phyloP scores from a whole-genome alignment of 2,113 vertebrate genomes.

The Copsychus sechellarum region DNA sequence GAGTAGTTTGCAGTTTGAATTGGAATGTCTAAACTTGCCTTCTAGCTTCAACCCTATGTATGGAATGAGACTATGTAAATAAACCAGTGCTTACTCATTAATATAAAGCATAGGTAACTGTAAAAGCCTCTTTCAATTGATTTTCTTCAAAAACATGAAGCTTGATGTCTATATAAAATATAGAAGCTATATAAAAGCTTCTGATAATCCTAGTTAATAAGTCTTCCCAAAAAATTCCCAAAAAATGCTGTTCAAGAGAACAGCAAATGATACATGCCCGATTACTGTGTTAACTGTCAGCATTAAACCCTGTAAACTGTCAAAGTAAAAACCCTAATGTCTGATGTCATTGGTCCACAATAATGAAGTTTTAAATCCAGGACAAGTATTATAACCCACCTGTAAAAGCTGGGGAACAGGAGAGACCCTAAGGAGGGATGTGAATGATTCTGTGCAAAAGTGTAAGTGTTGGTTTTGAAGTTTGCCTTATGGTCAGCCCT shows the following conservation, averaged over 20 bases:
- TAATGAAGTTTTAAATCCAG: background rate
- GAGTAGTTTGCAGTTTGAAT: background rate
- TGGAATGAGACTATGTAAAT: background rate
- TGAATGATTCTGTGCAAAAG: background rate
- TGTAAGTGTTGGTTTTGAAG: background rate
- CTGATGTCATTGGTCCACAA: background rate
- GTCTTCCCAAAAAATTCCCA: background rate
- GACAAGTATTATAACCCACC: background rate
- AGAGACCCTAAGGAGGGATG: background rate
- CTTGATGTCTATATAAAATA: background rate
- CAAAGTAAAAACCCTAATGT: background rate
- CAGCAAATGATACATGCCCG: background rate
- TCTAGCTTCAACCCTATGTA: background rate
- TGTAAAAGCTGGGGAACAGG: background rate
- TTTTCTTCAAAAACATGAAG: background rate
- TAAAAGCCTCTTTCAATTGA: background rate
- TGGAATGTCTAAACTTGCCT: conserved; percentile 15
- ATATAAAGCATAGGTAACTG: conserved; percentile 4
- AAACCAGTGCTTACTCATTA: background rate
- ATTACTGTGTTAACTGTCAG: background rate
- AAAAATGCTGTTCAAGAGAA: background rate
- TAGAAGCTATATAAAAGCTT: background rate
- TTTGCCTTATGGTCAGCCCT: background rate
- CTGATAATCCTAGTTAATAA: conserved; percentile 23
- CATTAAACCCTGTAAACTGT: background rate